Conservation (phyloP, 2,113 vertebrate genomes). For the Trachemys scripta region DNA sequence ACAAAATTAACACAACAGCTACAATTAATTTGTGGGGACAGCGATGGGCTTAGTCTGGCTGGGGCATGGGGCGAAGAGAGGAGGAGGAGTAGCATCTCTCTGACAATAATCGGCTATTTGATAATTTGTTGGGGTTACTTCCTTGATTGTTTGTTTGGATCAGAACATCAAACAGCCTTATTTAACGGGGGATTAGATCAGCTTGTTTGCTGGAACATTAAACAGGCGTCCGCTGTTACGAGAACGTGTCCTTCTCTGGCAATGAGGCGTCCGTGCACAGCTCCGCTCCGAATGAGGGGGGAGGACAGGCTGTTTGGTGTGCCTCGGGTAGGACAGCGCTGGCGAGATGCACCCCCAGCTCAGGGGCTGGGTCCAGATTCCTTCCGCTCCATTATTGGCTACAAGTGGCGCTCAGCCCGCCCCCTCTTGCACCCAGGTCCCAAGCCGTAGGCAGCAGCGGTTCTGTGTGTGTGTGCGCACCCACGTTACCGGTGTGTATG, state of each 20-base stretch:
- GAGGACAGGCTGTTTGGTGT: not conserved
- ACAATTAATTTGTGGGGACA: not conserved
- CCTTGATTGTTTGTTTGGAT: not conserved
- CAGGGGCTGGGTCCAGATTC: not conserved
- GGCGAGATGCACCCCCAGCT: not conserved
- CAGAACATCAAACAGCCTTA: not conserved
- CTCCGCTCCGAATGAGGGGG: not conserved
- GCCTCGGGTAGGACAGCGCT: not conserved
- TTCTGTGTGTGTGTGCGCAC: not conserved
- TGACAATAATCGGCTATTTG: not conserved
- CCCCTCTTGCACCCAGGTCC: not conserved
- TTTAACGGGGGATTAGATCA: not conserved
- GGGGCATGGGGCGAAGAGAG: no score
- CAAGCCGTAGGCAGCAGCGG: not conserved
- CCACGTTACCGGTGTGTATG: no score
- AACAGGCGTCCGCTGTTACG: not conserved
- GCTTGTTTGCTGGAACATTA: not conserved
- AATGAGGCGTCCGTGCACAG: not conserved
- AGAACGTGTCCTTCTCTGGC: not conserved
- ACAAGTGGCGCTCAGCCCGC: not conserved
- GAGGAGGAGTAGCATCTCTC: not conserved
- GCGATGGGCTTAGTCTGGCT: not conserved
- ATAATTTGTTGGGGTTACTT: not conserved
- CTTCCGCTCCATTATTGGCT: not conserved
- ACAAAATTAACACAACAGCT: not conserved